Percentiles rank a stretch among this genome's conserved stretches.
phyloP scores from a whole-genome alignment of 2,888 invertebrate species.

The Eristalinus sepulchralis region DNA sequence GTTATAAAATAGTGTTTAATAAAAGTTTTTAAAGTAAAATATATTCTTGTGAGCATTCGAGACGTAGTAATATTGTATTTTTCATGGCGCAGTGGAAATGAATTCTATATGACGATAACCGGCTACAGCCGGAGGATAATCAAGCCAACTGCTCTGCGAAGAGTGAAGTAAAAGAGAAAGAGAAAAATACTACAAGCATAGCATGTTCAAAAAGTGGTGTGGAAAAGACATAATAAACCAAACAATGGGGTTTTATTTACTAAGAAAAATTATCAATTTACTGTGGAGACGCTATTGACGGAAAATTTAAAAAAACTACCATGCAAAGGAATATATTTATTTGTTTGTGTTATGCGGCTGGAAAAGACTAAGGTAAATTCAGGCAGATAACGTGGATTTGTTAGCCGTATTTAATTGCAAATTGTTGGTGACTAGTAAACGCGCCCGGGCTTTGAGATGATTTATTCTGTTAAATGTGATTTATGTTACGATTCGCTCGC shows the following conservation, averaged over 20 bases:
- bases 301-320: not conserved
- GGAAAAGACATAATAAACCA: constrained; percentile 31
- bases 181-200: constrained; percentile 22
- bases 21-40: constrained; percentile 6
- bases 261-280: constrained; percentile 1
- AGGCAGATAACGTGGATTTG: not conserved
- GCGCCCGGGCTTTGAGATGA: not conserved
- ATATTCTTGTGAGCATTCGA: not conserved
- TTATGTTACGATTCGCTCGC: not conserved
- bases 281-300: not conserved
- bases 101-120: constrained; percentile 24
- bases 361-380: constrained; percentile 50
- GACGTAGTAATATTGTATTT: constrained; percentile 9
- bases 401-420: not conserved
- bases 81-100: constrained; percentile 3
- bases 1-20: constrained; percentile 17
- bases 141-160: constrained; percentile 1
- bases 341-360: constrained; percentile 31
- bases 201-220: constrained; percentile 31
- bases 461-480: too few relatives aligned
- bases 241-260: constrained; percentile 43
- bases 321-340: not conserved
- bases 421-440: not conserved
- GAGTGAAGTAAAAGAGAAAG: constrained; percentile 20
- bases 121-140: constrained; percentile 38